Evolutionary conservation across 2,797 vertebrate species (phyloP).

Genomic region (Loriculus beryllinus): DNA sequence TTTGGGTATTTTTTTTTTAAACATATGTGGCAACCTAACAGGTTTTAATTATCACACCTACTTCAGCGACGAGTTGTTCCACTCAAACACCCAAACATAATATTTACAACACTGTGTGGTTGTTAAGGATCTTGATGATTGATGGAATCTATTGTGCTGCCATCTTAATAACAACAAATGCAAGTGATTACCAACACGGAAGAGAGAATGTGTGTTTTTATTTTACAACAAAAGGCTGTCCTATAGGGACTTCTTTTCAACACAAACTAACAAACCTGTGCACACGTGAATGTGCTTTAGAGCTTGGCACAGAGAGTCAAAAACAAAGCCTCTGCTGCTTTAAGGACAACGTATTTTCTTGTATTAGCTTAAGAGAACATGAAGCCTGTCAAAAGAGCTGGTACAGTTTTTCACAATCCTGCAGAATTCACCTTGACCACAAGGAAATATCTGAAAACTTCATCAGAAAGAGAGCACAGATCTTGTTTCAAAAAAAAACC

Average conservation of each 20-base stretch:
- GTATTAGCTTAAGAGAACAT: conserved; percentile 3
- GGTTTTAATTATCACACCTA: conserved; percentile 86
- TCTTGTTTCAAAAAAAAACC: conserved; percentile 63
- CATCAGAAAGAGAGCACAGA: conserved; percentile 42
- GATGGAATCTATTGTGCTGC: conserved; percentile 82
- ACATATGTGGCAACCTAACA: conserved; percentile 79
- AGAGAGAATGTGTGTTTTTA: conserved; percentile 71
- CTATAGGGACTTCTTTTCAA: conserved; percentile 69
- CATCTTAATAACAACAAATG: conserved; percentile 67
- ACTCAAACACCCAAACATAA: conserved; percentile 87
- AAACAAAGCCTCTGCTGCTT: conserved; percentile 30
- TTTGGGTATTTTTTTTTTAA: conserved; percentile 55
- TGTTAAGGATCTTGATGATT: conserved; percentile 85
- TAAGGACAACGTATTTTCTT: neutral
- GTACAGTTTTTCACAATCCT: conserved; percentile 26
- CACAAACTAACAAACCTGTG: conserved; percentile 65
- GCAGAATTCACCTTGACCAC: conserved; percentile 62
- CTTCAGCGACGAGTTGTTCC: conserved; percentile 81
- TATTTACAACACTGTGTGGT: conserved; percentile 83
- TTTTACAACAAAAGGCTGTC: conserved; percentile 72
- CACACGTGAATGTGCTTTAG: conserved; percentile 35
- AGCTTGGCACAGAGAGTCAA: neutral
- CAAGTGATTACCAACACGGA: conserved; percentile 72
- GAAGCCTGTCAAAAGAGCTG: conserved; percentile 45
- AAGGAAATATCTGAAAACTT: conserved; percentile 60